phyloP scores from a whole-genome alignment of 2,113 vertebrate genomes.

The Scartelaos histophorus region DNA sequence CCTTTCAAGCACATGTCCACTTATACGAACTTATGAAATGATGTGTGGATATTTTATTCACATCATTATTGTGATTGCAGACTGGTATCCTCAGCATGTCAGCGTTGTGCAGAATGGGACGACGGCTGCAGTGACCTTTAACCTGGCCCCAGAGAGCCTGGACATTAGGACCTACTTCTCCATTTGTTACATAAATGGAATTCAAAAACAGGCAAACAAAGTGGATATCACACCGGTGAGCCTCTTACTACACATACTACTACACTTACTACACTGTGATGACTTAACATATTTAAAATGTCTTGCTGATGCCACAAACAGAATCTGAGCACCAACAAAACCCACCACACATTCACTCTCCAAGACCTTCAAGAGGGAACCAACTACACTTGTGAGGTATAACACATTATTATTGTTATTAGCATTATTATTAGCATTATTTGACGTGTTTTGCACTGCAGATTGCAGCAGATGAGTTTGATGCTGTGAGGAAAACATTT shows the following conservation, averaged over 20 bases:
- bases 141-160: slow-evolving; percentile 74
- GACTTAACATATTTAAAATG: neutral
- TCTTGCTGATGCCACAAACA: slow-evolving; percentile 20
- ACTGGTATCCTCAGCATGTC: slow-evolving; percentile 76
- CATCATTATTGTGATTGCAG: slow-evolving; percentile 37
- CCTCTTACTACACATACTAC: neutral
- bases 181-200: slow-evolving; percentile 59
- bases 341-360: slow-evolving; percentile 70
- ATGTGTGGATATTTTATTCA: neutral
- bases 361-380: slow-evolving; percentile 57
- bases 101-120: slow-evolving; percentile 64
- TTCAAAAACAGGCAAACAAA: slow-evolving; percentile 45
- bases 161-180: slow-evolving; percentile 75
- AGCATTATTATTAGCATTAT: neutral
- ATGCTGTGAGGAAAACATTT: slow-evolving; percentile 76
- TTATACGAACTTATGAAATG: neutral
- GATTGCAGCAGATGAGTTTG: slow-evolving; percentile 76
- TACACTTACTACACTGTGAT: too few species aligned
- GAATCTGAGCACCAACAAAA: slow-evolving; percentile 64
- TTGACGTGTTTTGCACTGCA: slow-evolving; percentile 35
- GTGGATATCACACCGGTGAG: slow-evolving; percentile 68
- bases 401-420: neutral
- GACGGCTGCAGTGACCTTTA: slow-evolving; percentile 74
- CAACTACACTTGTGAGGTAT: slow-evolving; percentile 79
- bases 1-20: neutral